Conservation (phyloP, 2,113 vertebrate species). For the Actinemys pallida region DNA sequence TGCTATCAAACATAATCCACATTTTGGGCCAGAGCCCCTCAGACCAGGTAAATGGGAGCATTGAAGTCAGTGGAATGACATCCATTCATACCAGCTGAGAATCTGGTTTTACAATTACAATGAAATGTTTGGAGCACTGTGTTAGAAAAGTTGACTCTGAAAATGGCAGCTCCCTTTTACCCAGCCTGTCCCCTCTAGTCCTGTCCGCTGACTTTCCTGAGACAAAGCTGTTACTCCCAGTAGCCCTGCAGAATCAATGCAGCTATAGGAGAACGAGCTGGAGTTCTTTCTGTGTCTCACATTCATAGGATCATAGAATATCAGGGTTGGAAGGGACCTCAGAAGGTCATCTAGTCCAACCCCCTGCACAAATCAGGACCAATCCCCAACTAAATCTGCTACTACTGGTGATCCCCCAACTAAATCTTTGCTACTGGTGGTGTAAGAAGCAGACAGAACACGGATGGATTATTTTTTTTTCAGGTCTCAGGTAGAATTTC, state of each 20-base stretch:
- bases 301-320: too few relatives aligned
- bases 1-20: accelerated
- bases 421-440: not conserved
- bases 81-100: not conserved
- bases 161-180: not conserved
- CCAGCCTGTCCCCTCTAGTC: accelerated
- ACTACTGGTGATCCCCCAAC: not conserved
- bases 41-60: not conserved
- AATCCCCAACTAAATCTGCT: not conserved
- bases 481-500: not conserved
- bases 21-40: not conserved
- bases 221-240: accelerated
- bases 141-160: not conserved
- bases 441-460: not conserved
- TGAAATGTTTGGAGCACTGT: not conserved
- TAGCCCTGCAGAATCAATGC: not conserved
- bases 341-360: too few relatives aligned
- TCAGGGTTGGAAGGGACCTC: too few relatives aligned
- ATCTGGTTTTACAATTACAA: not conserved
- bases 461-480: not conserved
- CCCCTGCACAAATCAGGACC: too few relatives aligned
- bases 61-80: not conserved
- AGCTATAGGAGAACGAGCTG: not conserved
- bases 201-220: not conserved
- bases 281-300: not conserved